phyloP scores from a whole-genome alignment of 2,113 vertebrate species.

The Salvelinus fontinalis region DNA sequence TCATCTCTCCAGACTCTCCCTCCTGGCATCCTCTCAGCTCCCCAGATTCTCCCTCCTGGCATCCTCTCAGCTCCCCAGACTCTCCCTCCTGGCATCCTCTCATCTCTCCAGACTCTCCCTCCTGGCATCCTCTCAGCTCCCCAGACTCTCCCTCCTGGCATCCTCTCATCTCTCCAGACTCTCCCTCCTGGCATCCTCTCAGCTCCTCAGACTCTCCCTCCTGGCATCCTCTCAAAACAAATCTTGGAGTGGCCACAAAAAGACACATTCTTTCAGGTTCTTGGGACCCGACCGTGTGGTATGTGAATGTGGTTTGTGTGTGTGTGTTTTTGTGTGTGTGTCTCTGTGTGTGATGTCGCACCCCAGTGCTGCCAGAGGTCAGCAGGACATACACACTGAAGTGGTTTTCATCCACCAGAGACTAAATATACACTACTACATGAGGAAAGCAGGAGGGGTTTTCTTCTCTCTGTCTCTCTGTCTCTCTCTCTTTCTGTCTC shows the following conservation, averaged over 20 bases:
- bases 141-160: no score
- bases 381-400: conserved; percentile 26
- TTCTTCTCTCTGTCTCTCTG: background rate
- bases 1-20: no score
- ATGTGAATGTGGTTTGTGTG: no score
- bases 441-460: background rate
- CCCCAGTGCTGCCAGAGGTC: conserved; percentile 30
- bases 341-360: background rate
- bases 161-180: no score
- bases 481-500: background rate
- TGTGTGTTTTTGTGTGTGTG: no score
- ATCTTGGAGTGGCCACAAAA: conserved; percentile 69
- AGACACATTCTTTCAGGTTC: conserved; percentile 59
- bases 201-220: conserved; percentile 63
- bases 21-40: no score
- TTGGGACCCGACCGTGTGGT: background rate
- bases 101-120: no score
- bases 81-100: no score
- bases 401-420: conserved; percentile 24
- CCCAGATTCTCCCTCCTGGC: no score
- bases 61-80: no score
- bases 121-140: no score
- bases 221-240: conserved; percentile 76
- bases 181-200: no score
- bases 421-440: background rate